A percentile compares a stretch with the other conserved stretches of the same genome.
These are phyloP conservation scores for Liasis olivaceus DNA, from an alignment of 2,797 vertebrate genomes.

Conservation along the genomic window DNA sequence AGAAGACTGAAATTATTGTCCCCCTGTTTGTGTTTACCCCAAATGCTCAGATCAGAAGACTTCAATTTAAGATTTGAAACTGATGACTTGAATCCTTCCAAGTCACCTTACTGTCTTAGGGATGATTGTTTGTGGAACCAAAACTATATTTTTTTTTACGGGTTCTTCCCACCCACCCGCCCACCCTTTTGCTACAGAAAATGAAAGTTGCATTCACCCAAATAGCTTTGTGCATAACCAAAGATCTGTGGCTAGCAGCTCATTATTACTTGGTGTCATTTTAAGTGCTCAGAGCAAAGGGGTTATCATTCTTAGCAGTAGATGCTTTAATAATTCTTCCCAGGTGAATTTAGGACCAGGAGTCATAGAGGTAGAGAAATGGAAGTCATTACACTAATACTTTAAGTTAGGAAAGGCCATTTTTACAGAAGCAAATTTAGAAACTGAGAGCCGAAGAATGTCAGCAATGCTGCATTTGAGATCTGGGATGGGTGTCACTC, in stretches of 20 bases:
- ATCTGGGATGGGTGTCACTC: background rate
- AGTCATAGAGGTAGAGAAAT: background rate
- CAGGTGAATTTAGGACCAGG: background rate
- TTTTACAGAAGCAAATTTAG: background rate
- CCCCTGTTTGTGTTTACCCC: background rate
- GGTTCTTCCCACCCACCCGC: background rate
- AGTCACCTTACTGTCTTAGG: constrained; percentile 19
- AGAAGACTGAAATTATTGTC: background rate
- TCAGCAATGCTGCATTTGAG: background rate
- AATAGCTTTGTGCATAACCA: background rate
- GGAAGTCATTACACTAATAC: background rate
- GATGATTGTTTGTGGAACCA: constrained; percentile 33
- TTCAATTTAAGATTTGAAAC: constrained; percentile 31
- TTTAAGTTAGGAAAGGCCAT: background rate
- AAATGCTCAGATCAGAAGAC: background rate
- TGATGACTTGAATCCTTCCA: constrained; percentile 43
- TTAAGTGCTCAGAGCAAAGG: accelerated
- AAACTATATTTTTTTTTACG: constrained; percentile 5
- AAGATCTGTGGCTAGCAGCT: background rate
- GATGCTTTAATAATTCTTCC: background rate
- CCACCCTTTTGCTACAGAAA: background rate
- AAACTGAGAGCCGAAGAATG: background rate
- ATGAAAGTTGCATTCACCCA: constrained; percentile 22
- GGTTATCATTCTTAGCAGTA: background rate
- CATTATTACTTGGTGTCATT: background rate